Conservation (phyloP, 2,113 vertebrate genomes). For the Vidua chalybeata region DNA sequence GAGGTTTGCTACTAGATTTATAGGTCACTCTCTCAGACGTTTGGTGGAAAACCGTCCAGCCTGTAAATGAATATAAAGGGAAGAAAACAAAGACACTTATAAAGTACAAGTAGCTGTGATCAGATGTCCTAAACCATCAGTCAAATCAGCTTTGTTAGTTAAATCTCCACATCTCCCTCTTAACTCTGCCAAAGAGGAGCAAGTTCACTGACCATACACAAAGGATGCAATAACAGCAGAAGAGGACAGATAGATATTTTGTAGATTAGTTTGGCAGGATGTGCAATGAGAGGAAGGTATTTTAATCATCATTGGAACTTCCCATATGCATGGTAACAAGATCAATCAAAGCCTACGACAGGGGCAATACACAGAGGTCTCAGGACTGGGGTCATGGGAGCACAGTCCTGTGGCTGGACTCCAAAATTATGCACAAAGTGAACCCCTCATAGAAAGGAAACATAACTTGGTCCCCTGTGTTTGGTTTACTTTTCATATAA, state of each 20-base stretch:
- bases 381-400: not conserved
- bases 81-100: constrained; percentile 90
- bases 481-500: not conserved
- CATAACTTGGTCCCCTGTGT: not conserved
- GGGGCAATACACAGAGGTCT: not conserved
- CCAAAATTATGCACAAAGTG: constrained; percentile 6
- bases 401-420: not conserved
- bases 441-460: not conserved
- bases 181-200: constrained; percentile 78
- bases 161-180: constrained; percentile 75
- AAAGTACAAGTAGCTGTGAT: constrained; percentile 79
- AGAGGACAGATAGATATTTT: constrained; percentile 70
- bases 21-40: constrained; percentile 97
- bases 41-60: constrained; percentile 98
- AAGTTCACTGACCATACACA: constrained; percentile 71
- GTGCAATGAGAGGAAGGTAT: constrained; percentile 61
- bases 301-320: constrained; percentile 67
- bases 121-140: constrained; percentile 78
- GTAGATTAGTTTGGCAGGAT: constrained; percentile 70
- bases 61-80: constrained; percentile 93
- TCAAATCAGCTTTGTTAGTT: constrained; percentile 79
- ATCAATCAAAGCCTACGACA: constrained; percentile 26
- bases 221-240: constrained; percentile 70
- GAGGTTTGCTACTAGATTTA: constrained; percentile 99
- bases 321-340: constrained; percentile 59